phyloP scores from a whole-genome alignment of 1,140 invertebrate species.

The Zaprionus taronus region DNA sequence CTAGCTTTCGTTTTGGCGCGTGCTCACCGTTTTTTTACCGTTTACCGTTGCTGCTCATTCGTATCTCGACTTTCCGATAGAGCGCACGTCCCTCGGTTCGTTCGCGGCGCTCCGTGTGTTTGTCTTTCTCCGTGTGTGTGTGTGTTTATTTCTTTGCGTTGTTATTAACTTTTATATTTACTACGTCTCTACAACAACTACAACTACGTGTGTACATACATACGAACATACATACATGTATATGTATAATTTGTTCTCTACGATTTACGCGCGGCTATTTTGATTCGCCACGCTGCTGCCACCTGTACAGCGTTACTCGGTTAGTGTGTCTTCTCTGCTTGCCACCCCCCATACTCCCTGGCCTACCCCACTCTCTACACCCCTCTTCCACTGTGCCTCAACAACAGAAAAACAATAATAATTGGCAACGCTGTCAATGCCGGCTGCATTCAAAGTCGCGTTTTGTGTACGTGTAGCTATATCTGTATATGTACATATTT shows the following conservation, averaged over 20 bases:
- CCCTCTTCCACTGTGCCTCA: neutral
- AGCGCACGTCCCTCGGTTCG: constrained; percentile 56
- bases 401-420: constrained; percentile 31
- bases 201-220: constrained; percentile 33
- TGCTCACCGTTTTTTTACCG: constrained; percentile 45
- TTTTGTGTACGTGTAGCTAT: constrained; percentile 37
- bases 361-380: neutral
- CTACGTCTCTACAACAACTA: constrained; percentile 46
- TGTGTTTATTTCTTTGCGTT: constrained; percentile 74
- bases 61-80: constrained; percentile 65
- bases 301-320: constrained; percentile 57
- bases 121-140: constrained; percentile 35
- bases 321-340: constrained; percentile 8
- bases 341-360: neutral
- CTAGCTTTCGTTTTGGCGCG: constrained; percentile 62
- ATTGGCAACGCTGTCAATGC: constrained; percentile 49
- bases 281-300: constrained; percentile 56
- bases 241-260: constrained; percentile 61
- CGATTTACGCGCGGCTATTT: constrained; percentile 56
- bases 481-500: neutral
- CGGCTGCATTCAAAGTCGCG: constrained; percentile 44
- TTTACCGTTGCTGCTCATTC: constrained; percentile 56
- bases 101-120: constrained; percentile 48
- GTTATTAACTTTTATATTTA: constrained; percentile 80
- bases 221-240: neutral